Evolutionary conservation across 2,113 vertebrate genomes (phyloP).

Genomic region (Peromyscus maniculatus): DNA sequence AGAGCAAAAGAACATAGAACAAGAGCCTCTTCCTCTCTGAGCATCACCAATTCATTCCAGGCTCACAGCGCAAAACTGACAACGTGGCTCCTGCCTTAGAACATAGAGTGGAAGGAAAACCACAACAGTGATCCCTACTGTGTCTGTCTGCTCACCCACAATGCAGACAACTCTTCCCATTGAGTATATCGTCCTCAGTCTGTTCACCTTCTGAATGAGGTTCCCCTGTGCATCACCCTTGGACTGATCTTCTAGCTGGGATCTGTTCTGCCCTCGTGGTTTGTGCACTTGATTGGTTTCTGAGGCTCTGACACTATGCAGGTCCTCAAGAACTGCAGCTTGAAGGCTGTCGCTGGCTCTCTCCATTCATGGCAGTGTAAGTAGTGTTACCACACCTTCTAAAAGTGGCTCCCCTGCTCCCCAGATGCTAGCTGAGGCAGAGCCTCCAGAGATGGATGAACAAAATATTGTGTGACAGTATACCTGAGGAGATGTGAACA

Average conservation of each 20-base stretch:
- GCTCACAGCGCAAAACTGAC: fast-evolving
- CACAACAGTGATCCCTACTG: not conserved
- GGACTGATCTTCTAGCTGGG: not conserved
- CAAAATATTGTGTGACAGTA: not conserved
- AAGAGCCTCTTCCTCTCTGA: not conserved
- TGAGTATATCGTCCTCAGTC: not conserved
- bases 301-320: not conserved
- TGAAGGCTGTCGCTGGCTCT: not conserved
- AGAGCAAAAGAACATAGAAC: not conserved
- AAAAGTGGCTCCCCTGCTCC: not conserved
- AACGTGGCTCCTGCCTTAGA: not conserved
- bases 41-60: not conserved
- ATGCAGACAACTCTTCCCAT: not conserved
- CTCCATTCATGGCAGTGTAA: fast-evolving
- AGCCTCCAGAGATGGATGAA: not conserved
- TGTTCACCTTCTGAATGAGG: not conserved
- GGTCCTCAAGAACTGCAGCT: not conserved
- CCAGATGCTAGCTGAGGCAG: not conserved
- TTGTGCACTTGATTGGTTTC: no score
- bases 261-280: not conserved
- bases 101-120: not conserved
- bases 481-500: not conserved
- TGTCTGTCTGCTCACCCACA: not conserved
- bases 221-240: no score
- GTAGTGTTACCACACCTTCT: not conserved